phyloP scores from a whole-genome alignment of 2,797 vertebrate species.

The Melanotaenia trifasciata region DNA sequence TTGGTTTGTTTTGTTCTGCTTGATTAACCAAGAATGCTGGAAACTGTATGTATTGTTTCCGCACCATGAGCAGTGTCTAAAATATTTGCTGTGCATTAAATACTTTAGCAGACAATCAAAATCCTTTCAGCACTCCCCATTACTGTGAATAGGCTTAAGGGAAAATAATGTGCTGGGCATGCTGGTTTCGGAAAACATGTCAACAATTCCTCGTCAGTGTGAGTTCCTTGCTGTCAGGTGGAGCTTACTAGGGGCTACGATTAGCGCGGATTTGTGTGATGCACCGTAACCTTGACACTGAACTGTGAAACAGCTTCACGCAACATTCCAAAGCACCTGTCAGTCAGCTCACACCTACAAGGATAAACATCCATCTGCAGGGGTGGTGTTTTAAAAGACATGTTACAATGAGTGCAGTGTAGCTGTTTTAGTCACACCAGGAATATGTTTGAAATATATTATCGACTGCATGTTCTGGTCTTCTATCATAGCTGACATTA shows the following conservation, averaged over 20 bases:
- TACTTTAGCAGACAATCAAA: conserved; percentile 82
- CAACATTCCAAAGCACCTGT: conserved; percentile 81
- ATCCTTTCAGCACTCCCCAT: conserved; percentile 81
- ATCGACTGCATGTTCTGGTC: conserved; percentile 29
- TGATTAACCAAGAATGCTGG: conserved; percentile 82
- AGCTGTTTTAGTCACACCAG: conserved; percentile 58
- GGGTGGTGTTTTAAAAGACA: conserved; percentile 58
- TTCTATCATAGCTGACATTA: conserved; percentile 46
- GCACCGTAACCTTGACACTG: conserved; percentile 81
- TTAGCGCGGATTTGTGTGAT: conserved; percentile 82
- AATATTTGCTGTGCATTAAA: conserved; percentile 85
- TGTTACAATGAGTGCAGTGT: conserved; percentile 52
- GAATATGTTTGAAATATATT: conserved; percentile 50
- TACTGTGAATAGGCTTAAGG: conserved; percentile 78
- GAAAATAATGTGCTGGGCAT: conserved; percentile 77
- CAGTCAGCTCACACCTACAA: conserved; percentile 79
- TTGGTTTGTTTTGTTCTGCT: conserved; percentile 81
- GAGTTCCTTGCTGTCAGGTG: conserved; percentile 80
- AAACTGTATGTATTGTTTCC: conserved; percentile 82
- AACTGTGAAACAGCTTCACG: conserved; percentile 81
- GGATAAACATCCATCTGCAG: conserved; percentile 76
- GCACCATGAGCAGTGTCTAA: conserved; percentile 80
- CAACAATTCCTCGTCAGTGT: conserved; percentile 72
- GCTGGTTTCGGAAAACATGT: conserved; percentile 78
- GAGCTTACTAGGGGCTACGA: conserved; percentile 82